Percentiles rank a stretch among this genome's conserved stretches.
These are phyloP conservation scores for Cephalopterus ornatus DNA, from an alignment of 2,113 vertebrate genomes.

Conservation along the genomic window DNA sequence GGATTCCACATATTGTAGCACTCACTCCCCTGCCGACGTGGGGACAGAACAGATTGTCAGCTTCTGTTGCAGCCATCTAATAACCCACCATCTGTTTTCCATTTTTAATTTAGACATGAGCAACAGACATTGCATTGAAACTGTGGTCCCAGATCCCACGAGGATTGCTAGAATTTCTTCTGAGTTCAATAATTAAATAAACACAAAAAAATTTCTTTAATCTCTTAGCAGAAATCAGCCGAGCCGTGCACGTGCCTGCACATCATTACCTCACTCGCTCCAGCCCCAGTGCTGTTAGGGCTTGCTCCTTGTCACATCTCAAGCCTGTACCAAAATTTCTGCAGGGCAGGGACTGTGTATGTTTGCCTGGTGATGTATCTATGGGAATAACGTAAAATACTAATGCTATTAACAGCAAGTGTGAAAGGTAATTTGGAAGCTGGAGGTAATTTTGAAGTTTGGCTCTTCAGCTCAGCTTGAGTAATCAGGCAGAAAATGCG, in stretches of 20 bases:
- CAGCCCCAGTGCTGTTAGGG: not conserved
- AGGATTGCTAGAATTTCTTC: not conserved
- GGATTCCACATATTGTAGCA: not conserved
- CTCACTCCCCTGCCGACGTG: not conserved
- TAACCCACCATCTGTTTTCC: constrained; percentile 34
- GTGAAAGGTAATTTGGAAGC: not conserved
- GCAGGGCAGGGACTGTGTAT: constrained; percentile 4
- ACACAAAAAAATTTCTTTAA: not conserved
- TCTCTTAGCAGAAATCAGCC: not conserved
- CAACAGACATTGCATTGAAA: not conserved
- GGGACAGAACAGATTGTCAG: constrained; percentile 24
- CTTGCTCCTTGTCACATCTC: constrained; percentile 44
- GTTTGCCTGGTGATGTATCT: constrained; percentile 31
- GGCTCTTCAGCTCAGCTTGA: not conserved
- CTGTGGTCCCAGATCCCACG: rapidly evolving
- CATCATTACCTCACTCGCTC: not conserved
- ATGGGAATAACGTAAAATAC: not conserved
- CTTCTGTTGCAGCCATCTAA: constrained; percentile 24
- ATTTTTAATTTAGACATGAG: constrained; percentile 33
- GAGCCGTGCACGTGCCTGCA: not conserved
- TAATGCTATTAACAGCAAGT: constrained; percentile 1
- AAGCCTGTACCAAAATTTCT: constrained; percentile 1
- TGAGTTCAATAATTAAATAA: constrained; percentile 39
- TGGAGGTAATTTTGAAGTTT: not conserved
- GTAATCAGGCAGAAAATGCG: not conserved